phyloP scores from a whole-genome alignment of 2,888 invertebrate species.

The Gastracanthus pulcherrimus region DNA sequence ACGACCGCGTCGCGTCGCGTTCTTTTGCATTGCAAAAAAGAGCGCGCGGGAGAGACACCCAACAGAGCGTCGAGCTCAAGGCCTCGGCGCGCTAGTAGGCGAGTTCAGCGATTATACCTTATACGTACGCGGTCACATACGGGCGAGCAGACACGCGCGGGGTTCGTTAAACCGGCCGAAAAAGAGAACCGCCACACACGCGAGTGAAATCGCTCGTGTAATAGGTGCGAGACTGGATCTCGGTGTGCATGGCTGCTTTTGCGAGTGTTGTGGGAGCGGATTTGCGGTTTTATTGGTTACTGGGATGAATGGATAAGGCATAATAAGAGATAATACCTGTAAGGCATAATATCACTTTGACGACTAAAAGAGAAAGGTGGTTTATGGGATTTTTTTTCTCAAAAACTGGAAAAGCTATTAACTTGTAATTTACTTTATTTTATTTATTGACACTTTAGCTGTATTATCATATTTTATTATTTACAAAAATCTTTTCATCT shows the following conservation, averaged over 20 bases:
- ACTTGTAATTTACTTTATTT: too few relatives aligned
- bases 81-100: background rate
- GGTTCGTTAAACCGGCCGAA: background rate
- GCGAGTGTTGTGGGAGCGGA: too few relatives aligned
- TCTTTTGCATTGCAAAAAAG: background rate
- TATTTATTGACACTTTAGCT: too few relatives aligned
- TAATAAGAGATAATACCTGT: background rate
- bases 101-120: background rate
- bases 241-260: background rate
- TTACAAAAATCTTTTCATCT: too few relatives aligned
- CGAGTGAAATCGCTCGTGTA: background rate
- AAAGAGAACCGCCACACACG: background rate
- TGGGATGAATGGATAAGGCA: background rate
- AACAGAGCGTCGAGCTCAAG: background rate
- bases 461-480: too few relatives aligned
- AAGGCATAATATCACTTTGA: background rate
- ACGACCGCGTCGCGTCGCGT: background rate
- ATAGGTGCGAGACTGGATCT: background rate
- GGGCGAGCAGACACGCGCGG: background rate
- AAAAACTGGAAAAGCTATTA: too few relatives aligned
- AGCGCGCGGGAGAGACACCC: background rate
- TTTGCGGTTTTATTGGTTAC: background rate
- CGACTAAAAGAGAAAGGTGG: background rate
- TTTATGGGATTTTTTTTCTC: too few relatives aligned
- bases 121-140: background rate